Conservation (phyloP, 2,888 invertebrate species). For the Rugalucina vietnamica region DNA sequence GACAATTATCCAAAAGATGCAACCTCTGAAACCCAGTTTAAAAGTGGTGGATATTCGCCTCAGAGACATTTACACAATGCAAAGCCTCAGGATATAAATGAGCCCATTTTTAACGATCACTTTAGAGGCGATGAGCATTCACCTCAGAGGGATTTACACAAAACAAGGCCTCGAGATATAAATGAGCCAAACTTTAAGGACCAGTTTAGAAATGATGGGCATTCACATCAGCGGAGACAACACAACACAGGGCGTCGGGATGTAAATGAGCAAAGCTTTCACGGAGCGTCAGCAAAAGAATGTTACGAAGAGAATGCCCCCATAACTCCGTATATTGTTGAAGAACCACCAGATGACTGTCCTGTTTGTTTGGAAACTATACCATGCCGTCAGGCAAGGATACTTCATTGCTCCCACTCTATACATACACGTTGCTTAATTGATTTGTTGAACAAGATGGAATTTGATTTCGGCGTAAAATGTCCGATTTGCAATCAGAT, state of each 20-base stretch:
- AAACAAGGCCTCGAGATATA: too few species aligned
- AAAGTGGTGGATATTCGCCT: too few species aligned
- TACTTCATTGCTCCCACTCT: conserved; percentile 4
- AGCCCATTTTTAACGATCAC: not conserved
- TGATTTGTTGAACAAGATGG: conserved; percentile 5
- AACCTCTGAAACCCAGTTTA: too few species aligned
- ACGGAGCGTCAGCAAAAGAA: too few species aligned
- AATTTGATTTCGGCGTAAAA: conserved; percentile 19
- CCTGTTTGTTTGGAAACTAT: conserved; percentile 24
- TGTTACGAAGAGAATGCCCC: not conserved
- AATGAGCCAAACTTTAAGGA: too few species aligned
- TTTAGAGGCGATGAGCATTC: not conserved
- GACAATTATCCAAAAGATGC: too few species aligned
- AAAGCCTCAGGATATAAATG: not conserved
- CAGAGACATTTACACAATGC: too few species aligned
- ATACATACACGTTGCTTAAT: conserved; percentile 23
- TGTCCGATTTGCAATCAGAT: conserved; percentile 27
- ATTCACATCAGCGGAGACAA: too few species aligned
- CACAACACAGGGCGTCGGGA: too few species aligned
- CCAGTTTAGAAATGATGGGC: too few species aligned
- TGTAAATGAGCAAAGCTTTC: too few species aligned
- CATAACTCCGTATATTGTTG: not conserved
- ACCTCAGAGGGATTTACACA: not conserved
- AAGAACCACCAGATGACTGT: conserved; percentile 15
- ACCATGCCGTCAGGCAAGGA: conserved; percentile 10